phyloP scores from a whole-genome alignment of 2,797 vertebrate genomes.

The Characodon lateralis region DNA sequence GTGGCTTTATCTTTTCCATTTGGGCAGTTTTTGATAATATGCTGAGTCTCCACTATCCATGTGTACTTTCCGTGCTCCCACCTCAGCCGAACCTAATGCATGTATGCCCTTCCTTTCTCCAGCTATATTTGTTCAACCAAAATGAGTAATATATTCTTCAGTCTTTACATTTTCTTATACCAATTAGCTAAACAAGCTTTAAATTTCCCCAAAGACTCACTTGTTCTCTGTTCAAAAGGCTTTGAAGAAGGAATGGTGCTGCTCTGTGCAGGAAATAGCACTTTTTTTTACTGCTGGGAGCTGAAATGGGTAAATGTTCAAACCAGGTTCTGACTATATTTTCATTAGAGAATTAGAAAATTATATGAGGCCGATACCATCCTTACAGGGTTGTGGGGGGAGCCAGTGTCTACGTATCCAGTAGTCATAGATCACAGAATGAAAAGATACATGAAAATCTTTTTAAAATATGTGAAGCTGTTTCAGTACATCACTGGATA shows the following conservation, averaged over 20 bases:
- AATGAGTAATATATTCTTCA: not conserved
- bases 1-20: conserved; percentile 68
- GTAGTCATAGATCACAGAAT: not conserved
- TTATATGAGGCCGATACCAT: not conserved
- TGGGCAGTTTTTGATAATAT: conserved; percentile 51
- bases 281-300: not conserved
- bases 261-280: conserved; percentile 9
- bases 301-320: conserved; percentile 23
- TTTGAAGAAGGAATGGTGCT: conserved; percentile 16
- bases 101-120: not conserved
- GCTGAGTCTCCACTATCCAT: conserved; percentile 28
- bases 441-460: not conserved
- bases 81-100: not conserved
- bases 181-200: conserved; percentile 34
- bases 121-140: conserved; percentile 11
- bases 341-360: conserved; percentile 17
- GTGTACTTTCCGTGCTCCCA: conserved; percentile 15
- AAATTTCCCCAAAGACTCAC: conserved; percentile 19
- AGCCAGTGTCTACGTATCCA: not conserved
- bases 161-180: conserved; percentile 15
- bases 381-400: not conserved
- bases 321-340: conserved; percentile 37
- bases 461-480: not conserved
- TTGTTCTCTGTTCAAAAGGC: conserved; percentile 21
- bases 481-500: not conserved